Conservation (phyloP, 2,888 invertebrate species). For the Marronus borbonicus region DNA sequence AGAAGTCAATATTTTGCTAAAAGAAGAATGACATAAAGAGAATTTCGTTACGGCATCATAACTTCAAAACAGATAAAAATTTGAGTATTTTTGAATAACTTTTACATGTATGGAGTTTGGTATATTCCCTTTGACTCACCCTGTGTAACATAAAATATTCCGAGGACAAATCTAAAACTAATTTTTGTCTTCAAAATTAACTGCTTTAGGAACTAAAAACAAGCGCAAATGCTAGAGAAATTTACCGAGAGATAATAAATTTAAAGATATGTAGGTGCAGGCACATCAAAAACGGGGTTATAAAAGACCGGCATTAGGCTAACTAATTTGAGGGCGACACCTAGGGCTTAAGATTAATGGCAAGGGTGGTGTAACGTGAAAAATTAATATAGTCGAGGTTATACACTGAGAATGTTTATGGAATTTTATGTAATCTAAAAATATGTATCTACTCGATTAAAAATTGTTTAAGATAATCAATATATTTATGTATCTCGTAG, state of each 20-base stretch:
- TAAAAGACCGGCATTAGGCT: conserved; percentile 19
- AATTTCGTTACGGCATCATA: too few relatives aligned
- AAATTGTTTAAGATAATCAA: neutral
- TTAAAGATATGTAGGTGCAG: neutral
- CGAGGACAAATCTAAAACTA: too few relatives aligned
- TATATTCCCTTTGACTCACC: too few relatives aligned
- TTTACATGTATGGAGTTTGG: too few relatives aligned
- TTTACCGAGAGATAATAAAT: too few relatives aligned
- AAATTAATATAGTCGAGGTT: conserved; percentile 48
- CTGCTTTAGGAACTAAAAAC: too few relatives aligned
- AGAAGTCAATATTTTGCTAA: too few relatives aligned
- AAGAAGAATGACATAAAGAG: too few relatives aligned
- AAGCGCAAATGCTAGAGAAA: neutral
- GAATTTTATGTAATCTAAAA: conserved; percentile 1
- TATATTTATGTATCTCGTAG: neutral
- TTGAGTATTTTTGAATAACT: too few relatives aligned
- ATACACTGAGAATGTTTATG: neutral
- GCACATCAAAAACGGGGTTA: neutral
- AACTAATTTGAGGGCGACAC: conserved; percentile 23
- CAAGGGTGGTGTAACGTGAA: neutral
- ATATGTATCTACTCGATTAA: neutral
- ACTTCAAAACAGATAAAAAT: too few relatives aligned
- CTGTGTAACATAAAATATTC: too few relatives aligned
- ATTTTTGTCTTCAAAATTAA: too few relatives aligned
- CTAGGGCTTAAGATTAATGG: conserved; percentile 21